Conservation (phyloP, 2,113 vertebrate genomes). For the Andinoacara biseriatus region DNA sequence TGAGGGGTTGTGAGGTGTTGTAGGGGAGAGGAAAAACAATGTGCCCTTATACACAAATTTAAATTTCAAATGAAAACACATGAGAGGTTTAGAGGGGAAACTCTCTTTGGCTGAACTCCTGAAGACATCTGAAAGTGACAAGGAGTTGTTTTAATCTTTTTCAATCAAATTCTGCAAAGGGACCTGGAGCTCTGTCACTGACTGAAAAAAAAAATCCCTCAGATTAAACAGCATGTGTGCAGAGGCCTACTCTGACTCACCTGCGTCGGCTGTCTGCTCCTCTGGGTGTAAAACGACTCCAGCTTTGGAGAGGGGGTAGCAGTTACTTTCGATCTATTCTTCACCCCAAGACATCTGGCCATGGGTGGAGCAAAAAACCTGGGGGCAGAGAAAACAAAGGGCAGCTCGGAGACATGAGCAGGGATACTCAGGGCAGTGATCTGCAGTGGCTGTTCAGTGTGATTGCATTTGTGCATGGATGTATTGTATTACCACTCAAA, state of each 20-base stretch:
- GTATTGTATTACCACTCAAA: neutral
- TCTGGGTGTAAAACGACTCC: conserved; percentile 84
- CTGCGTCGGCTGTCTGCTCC: conserved; percentile 72
- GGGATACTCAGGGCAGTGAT: neutral
- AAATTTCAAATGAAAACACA: neutral
- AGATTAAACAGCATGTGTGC: neutral
- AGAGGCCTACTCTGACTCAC: conserved; percentile 63
- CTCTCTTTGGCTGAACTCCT: neutral
- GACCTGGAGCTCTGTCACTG: too few relatives aligned
- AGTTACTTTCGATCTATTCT: conserved; percentile 73
- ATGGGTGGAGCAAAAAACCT: conserved; percentile 85
- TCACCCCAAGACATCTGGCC: conserved; percentile 82
- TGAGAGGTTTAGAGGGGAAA: neutral
- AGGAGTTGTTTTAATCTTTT: neutral
- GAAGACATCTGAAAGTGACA: neutral
- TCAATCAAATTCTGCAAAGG: neutral
- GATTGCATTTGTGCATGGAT: neutral
- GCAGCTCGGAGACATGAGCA: neutral
- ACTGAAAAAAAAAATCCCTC: neutral
- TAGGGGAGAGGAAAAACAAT: neutral
- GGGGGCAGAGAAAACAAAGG: conserved; percentile 16
- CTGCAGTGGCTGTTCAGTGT: neutral
- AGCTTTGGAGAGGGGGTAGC: conserved; percentile 74
- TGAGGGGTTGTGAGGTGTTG: neutral
- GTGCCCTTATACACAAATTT: neutral